A percentile compares a stretch with the other conserved stretches of the same genome.
Conservation (phyloP, 2,113 vertebrate species). For the Syngnathus typhle region DNA sequence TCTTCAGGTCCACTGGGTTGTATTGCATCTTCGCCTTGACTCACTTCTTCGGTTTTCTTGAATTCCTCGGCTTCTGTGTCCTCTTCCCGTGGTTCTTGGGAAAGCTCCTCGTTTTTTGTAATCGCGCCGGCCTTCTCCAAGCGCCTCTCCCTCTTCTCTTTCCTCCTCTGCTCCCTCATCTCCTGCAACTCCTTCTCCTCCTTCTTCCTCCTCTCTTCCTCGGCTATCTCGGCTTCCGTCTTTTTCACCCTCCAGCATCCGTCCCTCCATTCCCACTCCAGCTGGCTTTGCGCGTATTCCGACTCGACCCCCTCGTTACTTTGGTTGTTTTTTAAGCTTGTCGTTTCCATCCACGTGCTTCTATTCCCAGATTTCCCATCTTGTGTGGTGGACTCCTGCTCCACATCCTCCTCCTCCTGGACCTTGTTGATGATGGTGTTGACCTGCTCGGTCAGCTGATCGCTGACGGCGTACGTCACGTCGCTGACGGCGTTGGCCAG, state of each 20-base stretch:
- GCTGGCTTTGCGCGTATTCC: slow-evolving; percentile 26
- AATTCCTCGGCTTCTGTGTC: slow-evolving; percentile 18
- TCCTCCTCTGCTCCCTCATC: slow-evolving; percentile 50
- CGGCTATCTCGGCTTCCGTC: slow-evolving; percentile 52
- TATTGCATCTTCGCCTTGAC: slow-evolving; percentile 9
- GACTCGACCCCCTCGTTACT: slow-evolving; percentile 8
- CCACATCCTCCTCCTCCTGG: slow-evolving; percentile 62
- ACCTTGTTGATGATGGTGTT: slow-evolving; percentile 80
- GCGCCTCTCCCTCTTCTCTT: slow-evolving; percentile 53
- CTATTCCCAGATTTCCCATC: slow-evolving; percentile 33
- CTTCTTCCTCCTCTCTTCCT: slow-evolving; percentile 55
- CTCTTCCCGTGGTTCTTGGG: slow-evolving; percentile 33
- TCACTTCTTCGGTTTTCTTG: slow-evolving; percentile 25
- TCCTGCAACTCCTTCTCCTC: slow-evolving; percentile 49
- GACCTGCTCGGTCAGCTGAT: slow-evolving; percentile 87
- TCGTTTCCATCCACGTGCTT: slow-evolving; percentile 40
- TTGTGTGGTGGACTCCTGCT: slow-evolving; percentile 25
- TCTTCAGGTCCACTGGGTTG: neutral
- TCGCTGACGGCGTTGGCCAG: slow-evolving; percentile 80
- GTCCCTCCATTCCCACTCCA: slow-evolving; percentile 66
- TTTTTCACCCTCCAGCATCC: slow-evolving; percentile 64
- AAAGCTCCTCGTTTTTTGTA: slow-evolving; percentile 25
- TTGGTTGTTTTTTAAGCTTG: slow-evolving; percentile 29
- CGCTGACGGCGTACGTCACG: slow-evolving; percentile 78
- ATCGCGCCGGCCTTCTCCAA: slow-evolving; percentile 37